phyloP scores from a whole-genome alignment of 1,140 invertebrate genomes.

The Hylaeus volcanicus region DNA sequence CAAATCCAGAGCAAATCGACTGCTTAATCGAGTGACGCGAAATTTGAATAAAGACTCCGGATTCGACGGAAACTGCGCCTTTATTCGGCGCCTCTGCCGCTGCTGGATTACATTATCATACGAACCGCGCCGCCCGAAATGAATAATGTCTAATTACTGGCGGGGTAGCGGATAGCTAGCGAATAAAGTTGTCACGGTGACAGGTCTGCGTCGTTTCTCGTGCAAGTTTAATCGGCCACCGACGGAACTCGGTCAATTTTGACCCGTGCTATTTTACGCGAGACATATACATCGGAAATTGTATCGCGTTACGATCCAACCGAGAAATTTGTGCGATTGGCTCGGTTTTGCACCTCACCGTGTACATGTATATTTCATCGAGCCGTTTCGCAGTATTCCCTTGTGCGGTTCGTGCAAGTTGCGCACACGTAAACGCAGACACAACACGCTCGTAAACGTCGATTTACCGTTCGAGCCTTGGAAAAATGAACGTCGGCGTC shows the following conservation, averaged over 20 bases:
- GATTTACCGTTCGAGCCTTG: neutral
- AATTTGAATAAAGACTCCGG: constrained; percentile 65
- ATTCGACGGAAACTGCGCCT: constrained; percentile 49
- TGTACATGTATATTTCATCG: too few species aligned
- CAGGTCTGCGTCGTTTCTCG: too few species aligned
- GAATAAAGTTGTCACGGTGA: neutral
- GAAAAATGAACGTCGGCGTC: neutral
- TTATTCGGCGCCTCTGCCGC: constrained; percentile 11
- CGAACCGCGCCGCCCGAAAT: constrained; percentile 3
- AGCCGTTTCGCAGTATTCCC: too few species aligned
- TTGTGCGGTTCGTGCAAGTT: too few species aligned
- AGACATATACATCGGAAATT: too few species aligned
- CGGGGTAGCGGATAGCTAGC: too few species aligned
- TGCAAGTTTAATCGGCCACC: too few species aligned
- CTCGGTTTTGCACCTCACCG: too few species aligned
- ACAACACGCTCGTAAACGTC: neutral
- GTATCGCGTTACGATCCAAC: too few species aligned
- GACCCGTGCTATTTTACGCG: too few species aligned
- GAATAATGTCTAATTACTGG: constrained; percentile 27
- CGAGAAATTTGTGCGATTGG: too few species aligned
- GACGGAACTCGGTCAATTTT: too few species aligned
- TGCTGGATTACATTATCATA: constrained; percentile 40
- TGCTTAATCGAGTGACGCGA: constrained; percentile 66
- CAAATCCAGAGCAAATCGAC: constrained; percentile 65
- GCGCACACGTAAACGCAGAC: neutral